Base-by-base conservation (phyloP, 2,888 invertebrate species). In the Epiblema foenella region DNA sequence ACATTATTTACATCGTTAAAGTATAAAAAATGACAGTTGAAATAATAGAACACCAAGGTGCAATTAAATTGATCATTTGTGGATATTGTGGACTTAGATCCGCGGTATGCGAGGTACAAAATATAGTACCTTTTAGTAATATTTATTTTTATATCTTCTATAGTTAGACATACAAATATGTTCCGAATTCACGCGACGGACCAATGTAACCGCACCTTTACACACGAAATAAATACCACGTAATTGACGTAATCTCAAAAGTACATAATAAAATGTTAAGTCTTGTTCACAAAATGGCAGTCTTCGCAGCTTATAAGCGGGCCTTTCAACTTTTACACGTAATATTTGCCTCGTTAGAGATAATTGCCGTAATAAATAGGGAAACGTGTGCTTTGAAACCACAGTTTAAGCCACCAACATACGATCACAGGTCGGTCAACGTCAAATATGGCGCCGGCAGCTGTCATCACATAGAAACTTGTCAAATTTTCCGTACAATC, bases 261-360 rank as follows among this genome's bases (percentile, higher is more conserved):
- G 20, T n/a, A 51, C 18, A 64, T n/a, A 37, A 54, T 64, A 15
- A 54, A 54, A 64, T 24, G 24, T 24, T 24, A 64, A 52, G 64
- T 64, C 52, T 52, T 63, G 63, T 51, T 63, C 51, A 39, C 15
- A 20, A 64, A 64, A 64, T 64, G 64, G 54, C 64, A 64, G 64
- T 64, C 52, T 54, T 20, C 20, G n/a, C 33, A 39, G 52, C 52
- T 37, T 37, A 52, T 49, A 29, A 12, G 24, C 29, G n/a, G 39
- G n/a, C n/a, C n/a, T 8, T n/a, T n/a, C n/a, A 46, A 46, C 46
- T 46, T n/a, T 46, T n/a, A n/a, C n/a, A n/a, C n/a, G n/a, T n/a
- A n/a, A n/a, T n/a, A n/a, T 46, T 46, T 15, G 15, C 15, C n/a
- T n/a, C 5, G 33, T 33, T 0, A 33, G 33, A n/a, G n/a, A n/a